phyloP scores from a whole-genome alignment of 1,140 invertebrate species.

The Lordiphosa mommai region DNA sequence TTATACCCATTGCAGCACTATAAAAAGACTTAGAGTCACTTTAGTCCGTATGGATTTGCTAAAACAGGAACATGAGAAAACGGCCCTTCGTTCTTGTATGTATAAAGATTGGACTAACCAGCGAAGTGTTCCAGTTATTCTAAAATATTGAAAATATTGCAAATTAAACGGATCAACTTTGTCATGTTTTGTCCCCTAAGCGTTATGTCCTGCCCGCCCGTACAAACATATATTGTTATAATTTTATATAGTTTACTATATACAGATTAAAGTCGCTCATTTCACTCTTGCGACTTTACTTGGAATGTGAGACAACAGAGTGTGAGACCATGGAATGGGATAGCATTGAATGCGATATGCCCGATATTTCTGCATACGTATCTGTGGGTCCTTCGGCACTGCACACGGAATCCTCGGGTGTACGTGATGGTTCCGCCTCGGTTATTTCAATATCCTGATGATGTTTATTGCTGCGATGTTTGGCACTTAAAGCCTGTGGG shows the following conservation, averaged over 20 bases:
- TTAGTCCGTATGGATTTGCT: too few relatives aligned
- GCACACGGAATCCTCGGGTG: conserved; percentile 86
- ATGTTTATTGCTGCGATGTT: conserved; percentile 81
- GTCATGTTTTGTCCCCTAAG: too few relatives aligned
- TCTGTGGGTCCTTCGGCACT: conserved; percentile 86
- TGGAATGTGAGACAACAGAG: conserved; percentile 73
- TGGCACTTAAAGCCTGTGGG: conserved; percentile 83
- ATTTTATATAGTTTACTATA: not conserved
- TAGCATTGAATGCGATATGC: conserved; percentile 78
- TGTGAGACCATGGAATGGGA: conserved; percentile 77
- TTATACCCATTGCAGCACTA: too few relatives aligned
- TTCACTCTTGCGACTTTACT: conserved; percentile 28
- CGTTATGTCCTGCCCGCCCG: too few relatives aligned
- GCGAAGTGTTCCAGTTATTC: too few relatives aligned
- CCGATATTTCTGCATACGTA: conserved; percentile 78
- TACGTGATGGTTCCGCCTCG: conserved; percentile 85
- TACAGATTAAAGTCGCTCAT: not conserved
- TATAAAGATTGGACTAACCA: too few relatives aligned
- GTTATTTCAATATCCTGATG: conserved; percentile 82
- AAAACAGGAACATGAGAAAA: too few relatives aligned
- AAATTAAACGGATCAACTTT: too few relatives aligned
- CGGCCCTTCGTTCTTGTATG: too few relatives aligned
- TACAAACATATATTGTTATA: not conserved
- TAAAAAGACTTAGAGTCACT: too few relatives aligned
- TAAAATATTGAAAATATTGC: too few relatives aligned